Conservation (phyloP, 2,113 vertebrate genomes). For the Procavia capensis region DNA sequence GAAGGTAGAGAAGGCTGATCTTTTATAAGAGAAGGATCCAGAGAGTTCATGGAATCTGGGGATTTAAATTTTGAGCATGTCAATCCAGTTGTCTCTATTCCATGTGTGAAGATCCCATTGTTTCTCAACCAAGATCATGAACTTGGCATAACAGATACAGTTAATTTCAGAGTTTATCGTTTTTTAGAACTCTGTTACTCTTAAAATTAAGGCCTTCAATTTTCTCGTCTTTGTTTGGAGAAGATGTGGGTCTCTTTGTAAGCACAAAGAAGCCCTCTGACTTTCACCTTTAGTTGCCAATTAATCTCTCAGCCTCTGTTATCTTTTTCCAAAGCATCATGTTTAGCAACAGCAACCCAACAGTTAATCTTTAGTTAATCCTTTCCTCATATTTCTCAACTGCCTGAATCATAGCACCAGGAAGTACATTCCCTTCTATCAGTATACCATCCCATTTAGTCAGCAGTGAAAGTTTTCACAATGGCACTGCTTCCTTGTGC, state of each 20-base stretch:
- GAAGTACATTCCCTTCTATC: not conserved
- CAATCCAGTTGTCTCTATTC: not conserved
- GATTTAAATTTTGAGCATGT: not conserved
- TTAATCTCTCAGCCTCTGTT: not conserved
- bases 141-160: not conserved
- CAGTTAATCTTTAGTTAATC: not conserved
- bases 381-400: not conserved
- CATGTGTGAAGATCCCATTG: not conserved
- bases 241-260: not conserved
- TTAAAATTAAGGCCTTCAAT: slow-evolving; percentile 10
- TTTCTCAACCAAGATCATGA: not conserved
- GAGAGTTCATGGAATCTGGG: not conserved
- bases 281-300: not conserved
- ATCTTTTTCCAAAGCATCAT: not conserved
- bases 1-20: not conserved
- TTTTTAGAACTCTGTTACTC: not conserved
- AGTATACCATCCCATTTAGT: not conserved
- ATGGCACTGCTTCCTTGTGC: not conserved
- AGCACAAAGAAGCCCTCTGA: too few species aligned
- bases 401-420: not conserved
- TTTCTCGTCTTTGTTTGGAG: not conserved
- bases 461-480: not conserved
- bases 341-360: too few species aligned
- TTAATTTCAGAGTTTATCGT: not conserved
- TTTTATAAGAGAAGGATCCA: not conserved